Percentiles rank a stretch among this genome's conserved stretches.
Conservation (phyloP, 1,140 invertebrate genomes). For the Triops cancriformis region DNA sequence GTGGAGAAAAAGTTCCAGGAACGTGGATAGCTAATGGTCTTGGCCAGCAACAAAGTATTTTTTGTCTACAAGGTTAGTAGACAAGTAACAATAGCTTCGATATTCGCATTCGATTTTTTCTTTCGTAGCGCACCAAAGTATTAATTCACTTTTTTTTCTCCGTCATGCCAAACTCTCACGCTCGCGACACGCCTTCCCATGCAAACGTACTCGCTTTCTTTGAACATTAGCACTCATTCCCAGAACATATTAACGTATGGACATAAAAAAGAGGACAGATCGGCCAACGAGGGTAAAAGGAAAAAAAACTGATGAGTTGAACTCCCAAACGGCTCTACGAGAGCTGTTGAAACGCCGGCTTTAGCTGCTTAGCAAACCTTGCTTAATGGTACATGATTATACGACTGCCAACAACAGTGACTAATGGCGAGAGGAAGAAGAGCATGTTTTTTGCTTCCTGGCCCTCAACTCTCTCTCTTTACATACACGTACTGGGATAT, state of each 20-base stretch:
- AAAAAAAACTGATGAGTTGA: neutral
- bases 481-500: neutral
- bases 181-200: neutral
- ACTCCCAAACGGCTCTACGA: neutral
- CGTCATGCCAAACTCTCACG: slow-evolving; percentile 3
- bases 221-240: neutral
- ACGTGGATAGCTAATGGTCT: neutral
- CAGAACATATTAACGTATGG: neutral
- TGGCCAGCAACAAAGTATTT: neutral
- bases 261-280: neutral
- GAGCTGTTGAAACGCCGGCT: neutral
- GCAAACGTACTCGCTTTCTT: neutral
- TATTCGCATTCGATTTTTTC: neutral
- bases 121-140: neutral
- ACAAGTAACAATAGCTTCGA: neutral
- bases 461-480: neutral
- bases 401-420: neutral
- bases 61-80: neutral
- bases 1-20: neutral
- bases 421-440: neutral
- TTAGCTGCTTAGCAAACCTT: slow-evolving; percentile 10
- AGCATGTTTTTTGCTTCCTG: neutral
- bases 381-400: slow-evolving; percentile 4
- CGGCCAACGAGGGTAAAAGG: neutral
- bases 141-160: neutral